A percentile compares a stretch with the other conserved stretches of the same genome.
phyloP scores from a whole-genome alignment of 1,140 invertebrate genomes.

The Sitodiplosis mosellana region DNA sequence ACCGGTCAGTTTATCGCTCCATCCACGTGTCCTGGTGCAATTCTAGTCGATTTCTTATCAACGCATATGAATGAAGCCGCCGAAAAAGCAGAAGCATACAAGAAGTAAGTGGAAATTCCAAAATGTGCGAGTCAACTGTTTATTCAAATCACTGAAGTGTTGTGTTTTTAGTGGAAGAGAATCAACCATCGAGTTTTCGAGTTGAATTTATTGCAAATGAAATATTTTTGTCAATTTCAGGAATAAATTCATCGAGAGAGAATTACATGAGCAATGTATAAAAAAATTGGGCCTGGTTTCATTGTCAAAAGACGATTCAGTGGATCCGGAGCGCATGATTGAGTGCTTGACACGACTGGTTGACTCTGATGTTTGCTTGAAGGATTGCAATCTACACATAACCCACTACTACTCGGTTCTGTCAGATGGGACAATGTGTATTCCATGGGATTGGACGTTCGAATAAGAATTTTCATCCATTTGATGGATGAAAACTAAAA shows the following conservation, averaged over 20 bases:
- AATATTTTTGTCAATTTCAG: conserved; percentile 28
- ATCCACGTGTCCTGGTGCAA: conserved; percentile 66
- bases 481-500: no score
- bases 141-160: not conserved
- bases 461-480: no score
- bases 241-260: conserved; percentile 57
- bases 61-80: conserved; percentile 56
- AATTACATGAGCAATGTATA: conserved; percentile 44
- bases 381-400: conserved; percentile 46
- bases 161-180: conserved; percentile 2
- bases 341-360: conserved; percentile 56
- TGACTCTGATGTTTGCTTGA: conserved; percentile 24
- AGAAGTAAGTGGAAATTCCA: conserved; percentile 42
- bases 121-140: not conserved
- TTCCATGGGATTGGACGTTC: conserved; percentile 64
- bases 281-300: conserved; percentile 43
- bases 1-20: conserved; percentile 85
- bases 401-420: conserved; percentile 84
- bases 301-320: conserved; percentile 73
- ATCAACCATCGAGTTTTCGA: no score
- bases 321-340: conserved; percentile 78
- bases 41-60: conserved; percentile 68
- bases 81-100: conserved; percentile 48
- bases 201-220: conserved; percentile 2
- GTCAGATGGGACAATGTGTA: conserved; percentile 74